Conservation (phyloP, 2,888 invertebrate genomes). For the Caenorhabditis auriculariae region DNA sequence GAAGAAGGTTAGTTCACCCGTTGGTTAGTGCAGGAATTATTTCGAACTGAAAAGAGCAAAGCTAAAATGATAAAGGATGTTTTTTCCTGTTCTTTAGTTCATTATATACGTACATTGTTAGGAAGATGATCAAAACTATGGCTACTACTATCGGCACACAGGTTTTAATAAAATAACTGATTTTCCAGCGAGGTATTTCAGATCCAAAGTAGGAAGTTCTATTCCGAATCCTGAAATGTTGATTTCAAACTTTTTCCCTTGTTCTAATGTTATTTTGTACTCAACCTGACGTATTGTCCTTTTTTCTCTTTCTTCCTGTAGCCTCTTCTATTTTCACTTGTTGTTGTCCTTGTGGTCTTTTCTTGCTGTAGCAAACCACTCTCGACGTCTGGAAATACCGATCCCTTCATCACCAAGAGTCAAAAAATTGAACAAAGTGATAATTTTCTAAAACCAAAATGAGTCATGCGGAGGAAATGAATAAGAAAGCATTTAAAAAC, state of each 20-base stretch:
- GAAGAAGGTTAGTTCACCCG: too few relatives aligned
- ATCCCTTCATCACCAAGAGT: too few relatives aligned
- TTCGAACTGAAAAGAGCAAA: too few relatives aligned
- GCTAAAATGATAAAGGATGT: too few relatives aligned
- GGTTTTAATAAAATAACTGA: conserved; percentile 35
- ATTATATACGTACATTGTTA: conserved; percentile 21
- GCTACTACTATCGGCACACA: conserved; percentile 28
- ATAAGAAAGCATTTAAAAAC: too few relatives aligned
- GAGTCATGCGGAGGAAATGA: too few relatives aligned
- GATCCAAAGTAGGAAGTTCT: conserved; percentile 40
- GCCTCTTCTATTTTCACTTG: not conserved
- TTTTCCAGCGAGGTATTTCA: conserved; percentile 27
- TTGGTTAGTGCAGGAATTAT: too few relatives aligned
- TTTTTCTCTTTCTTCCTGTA: not conserved
- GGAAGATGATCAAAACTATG: conserved; percentile 13
- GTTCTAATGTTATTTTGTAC: not conserved
- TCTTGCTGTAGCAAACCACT: conserved; percentile 17
- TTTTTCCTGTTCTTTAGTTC: too few relatives aligned
- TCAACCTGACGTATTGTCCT: not conserved
- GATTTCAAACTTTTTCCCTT: too few relatives aligned
- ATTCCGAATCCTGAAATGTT: conserved; percentile 24
- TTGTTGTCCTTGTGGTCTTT: conserved; percentile 8
- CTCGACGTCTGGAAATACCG: conserved; percentile 28
- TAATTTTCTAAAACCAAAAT: too few relatives aligned
- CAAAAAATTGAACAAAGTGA: too few relatives aligned